phyloP scores from a whole-genome alignment of 1,140 invertebrate species.

The Orussus abietinus region DNA sequence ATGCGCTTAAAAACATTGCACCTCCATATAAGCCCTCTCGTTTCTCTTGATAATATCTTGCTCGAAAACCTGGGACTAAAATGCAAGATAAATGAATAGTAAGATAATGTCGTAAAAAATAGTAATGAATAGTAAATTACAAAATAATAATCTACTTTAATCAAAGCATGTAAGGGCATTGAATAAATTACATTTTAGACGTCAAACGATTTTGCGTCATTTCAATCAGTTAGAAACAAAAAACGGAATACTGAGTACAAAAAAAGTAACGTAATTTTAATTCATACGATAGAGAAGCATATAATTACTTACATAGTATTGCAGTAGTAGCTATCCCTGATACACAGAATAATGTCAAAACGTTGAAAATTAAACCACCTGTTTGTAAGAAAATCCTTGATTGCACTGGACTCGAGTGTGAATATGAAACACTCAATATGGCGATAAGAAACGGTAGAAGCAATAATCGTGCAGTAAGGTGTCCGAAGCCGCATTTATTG shows the following conservation, averaged over 20 bases:
- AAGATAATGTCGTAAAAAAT: too few relatives aligned
- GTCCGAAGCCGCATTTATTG: constrained; percentile 67
- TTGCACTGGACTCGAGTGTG: constrained; percentile 42
- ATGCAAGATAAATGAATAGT: too few relatives aligned
- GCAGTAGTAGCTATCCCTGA: constrained; percentile 76
- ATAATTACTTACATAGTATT: constrained; percentile 65
- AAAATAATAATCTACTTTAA: too few relatives aligned
- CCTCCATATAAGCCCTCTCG: constrained; percentile 84
- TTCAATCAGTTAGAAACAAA: too few relatives aligned
- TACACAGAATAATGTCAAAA: constrained; percentile 72
- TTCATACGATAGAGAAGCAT: too few relatives aligned
- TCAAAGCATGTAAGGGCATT: too few relatives aligned
- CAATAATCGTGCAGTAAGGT: constrained; percentile 69
- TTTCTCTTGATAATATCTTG: constrained; percentile 84
- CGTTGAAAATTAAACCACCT: constrained; percentile 75
- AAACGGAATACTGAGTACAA: too few relatives aligned
- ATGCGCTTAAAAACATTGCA: constrained; percentile 75
- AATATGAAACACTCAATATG: constrained; percentile 78
- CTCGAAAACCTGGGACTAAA: constrained; percentile 77
- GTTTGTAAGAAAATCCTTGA: constrained; percentile 48
- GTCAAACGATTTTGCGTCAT: too few relatives aligned
- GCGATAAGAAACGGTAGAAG: constrained; percentile 74
- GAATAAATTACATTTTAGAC: too few relatives aligned
- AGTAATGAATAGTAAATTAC: too few relatives aligned
- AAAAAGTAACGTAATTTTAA: too few relatives aligned